A percentile compares a stretch with the other conserved stretches of the same genome.
Conservation (phyloP, 2,113 vertebrate species). For the Synchiropus splendidus region DNA sequence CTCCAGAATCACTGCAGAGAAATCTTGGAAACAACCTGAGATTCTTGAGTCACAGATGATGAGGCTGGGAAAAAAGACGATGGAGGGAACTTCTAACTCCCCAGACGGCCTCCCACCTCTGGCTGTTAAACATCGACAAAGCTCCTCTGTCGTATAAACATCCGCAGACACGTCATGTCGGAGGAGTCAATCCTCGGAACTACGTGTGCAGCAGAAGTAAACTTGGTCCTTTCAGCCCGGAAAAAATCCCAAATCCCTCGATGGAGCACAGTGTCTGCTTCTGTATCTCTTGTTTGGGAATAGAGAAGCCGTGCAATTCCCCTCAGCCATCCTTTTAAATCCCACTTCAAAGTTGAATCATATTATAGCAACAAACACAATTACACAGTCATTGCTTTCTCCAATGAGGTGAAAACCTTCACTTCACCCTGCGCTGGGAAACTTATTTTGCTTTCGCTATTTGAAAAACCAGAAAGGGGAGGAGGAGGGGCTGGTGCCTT, state of each 20-base stretch:
- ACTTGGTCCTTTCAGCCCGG: constrained; percentile 5
- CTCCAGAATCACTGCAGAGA: too few species aligned
- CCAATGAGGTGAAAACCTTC: constrained; percentile 17
- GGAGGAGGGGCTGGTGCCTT: constrained; percentile 7
- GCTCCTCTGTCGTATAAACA: constrained; percentile 17
- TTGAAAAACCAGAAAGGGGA: background rate
- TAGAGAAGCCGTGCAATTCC: constrained; percentile 17
- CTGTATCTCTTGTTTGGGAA: constrained; percentile 25
- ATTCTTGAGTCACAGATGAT: too few species aligned
- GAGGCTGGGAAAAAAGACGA: too few species aligned
- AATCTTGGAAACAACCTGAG: too few species aligned
- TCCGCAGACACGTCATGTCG: constrained; percentile 23
- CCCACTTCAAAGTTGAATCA: constrained; percentile 36
- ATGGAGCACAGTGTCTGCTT: constrained; percentile 7
- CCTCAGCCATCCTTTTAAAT: constrained; percentile 28
- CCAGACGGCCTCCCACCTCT: too few species aligned
- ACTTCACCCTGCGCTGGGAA: constrained; percentile 27
- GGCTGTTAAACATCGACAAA: constrained; percentile 6
- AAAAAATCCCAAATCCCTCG: too few species aligned
- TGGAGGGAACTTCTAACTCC: too few species aligned
- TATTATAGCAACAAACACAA: constrained; percentile 23
- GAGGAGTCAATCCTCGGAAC: constrained; percentile 12
- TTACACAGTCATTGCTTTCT: constrained; percentile 25
- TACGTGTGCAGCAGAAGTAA: constrained; percentile 4
- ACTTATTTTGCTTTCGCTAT: constrained; percentile 18